These are phyloP conservation scores for Rhinatrema bivittatum DNA, from an alignment of 2,797 vertebrate species.

Conservation along the genomic window DNA sequence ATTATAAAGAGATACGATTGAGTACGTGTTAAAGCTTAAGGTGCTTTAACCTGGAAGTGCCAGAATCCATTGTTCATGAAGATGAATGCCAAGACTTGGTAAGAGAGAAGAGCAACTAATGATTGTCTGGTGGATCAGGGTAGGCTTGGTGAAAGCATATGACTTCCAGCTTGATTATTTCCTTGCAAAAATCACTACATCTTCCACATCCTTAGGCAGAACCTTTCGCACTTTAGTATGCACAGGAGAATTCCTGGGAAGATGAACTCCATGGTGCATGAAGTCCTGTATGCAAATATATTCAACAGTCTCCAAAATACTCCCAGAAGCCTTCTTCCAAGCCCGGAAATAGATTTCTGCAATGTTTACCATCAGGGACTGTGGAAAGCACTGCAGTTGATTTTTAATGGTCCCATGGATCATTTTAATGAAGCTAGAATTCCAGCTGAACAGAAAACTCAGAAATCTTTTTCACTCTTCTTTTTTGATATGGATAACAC, in stretches of 20 bases:
- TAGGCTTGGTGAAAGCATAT: too few relatives aligned
- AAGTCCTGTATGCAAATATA: slow-evolving; percentile 82
- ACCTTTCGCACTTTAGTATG: slow-evolving; percentile 82
- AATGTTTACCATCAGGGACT: slow-evolving; percentile 60
- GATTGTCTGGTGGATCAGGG: too few relatives aligned
- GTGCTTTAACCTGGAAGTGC: too few relatives aligned
- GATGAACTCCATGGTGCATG: slow-evolving; percentile 81
- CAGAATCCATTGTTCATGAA: too few relatives aligned
- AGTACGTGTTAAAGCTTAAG: too few relatives aligned
- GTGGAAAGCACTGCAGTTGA: slow-evolving; percentile 76
- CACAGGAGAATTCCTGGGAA: slow-evolving; percentile 69
- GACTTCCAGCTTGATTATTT: too few relatives aligned
- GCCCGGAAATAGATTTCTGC: slow-evolving; percentile 90
- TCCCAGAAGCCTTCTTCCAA: slow-evolving; percentile 83
- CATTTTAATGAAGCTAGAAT: slow-evolving; percentile 76
- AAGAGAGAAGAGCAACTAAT: too few relatives aligned
- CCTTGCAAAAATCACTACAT: too few relatives aligned
- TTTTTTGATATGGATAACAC: slow-evolving; percentile 58
- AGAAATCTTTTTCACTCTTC: slow-evolving; percentile 90
- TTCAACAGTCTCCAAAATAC: slow-evolving; percentile 70
- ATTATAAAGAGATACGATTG: too few relatives aligned
- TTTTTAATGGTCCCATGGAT: slow-evolving; percentile 93
- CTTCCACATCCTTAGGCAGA: too few relatives aligned
- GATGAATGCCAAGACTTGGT: too few relatives aligned
- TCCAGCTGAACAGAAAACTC: slow-evolving; percentile 87